Conservation (phyloP, 2,888 invertebrate species). For the Drosophila meridiana region DNA sequence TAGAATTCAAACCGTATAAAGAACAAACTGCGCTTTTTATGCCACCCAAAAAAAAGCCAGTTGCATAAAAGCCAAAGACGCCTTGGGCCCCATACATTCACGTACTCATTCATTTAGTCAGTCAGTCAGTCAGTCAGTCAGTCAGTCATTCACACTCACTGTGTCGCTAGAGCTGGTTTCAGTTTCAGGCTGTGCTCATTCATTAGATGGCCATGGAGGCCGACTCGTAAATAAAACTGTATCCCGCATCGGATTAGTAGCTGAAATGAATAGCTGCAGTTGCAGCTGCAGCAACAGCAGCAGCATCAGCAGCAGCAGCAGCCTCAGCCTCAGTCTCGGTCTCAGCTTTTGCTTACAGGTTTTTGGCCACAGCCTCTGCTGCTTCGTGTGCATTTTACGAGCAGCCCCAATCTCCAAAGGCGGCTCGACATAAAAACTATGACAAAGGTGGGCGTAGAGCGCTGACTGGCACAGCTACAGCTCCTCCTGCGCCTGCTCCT, state of each 20-base stretch:
- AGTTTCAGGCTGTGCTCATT: slow-evolving; percentile 57
- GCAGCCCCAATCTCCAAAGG: slow-evolving; percentile 21
- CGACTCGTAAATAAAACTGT: slow-evolving; percentile 61
- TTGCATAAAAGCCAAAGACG: slow-evolving; percentile 51
- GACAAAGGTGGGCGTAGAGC: slow-evolving; percentile 37
- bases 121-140: slow-evolving; percentile 10
- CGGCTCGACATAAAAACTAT: slow-evolving; percentile 30
- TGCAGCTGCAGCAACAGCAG: slow-evolving; percentile 7
- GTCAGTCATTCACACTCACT: slow-evolving; percentile 53
- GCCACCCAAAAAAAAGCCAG: slow-evolving; percentile 16
- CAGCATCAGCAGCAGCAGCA: not conserved
- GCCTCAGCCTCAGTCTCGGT: not conserved
- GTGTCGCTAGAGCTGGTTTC: slow-evolving; percentile 41
- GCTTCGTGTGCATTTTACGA: slow-evolving; percentile 50
- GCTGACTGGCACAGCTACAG: not conserved
- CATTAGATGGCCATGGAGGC: slow-evolving; percentile 59
- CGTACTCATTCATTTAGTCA: slow-evolving; percentile 31
- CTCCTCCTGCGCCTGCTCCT: not conserved
- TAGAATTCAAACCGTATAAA: slow-evolving; percentile 59
- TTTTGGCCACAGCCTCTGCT: slow-evolving; percentile 5
- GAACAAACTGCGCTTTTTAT: slow-evolving; percentile 61
- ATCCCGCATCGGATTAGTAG: slow-evolving; percentile 70
- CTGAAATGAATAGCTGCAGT: slow-evolving; percentile 66
- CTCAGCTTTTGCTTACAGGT: slow-evolving; percentile 14
- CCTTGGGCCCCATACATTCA: slow-evolving; percentile 33